Base-by-base conservation (phyloP, 2,888 invertebrate genomes). In the Hedya salicella region DNA sequence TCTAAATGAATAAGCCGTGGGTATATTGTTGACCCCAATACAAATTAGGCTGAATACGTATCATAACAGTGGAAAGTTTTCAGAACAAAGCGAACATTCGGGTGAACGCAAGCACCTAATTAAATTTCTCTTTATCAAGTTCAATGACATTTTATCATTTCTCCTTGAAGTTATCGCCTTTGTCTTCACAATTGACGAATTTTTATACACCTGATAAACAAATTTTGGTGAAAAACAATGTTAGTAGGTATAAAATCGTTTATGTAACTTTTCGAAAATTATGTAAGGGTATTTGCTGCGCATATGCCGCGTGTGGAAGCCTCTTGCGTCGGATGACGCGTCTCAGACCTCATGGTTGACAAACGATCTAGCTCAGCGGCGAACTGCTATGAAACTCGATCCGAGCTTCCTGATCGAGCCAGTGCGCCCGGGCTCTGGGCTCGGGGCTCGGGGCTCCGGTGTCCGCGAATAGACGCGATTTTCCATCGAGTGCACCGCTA, bases 61-160 rank as follows among this genome's bases (percentile, higher is more conserved):
- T 54, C 53, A 66, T 60, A 65, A 64, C 61, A 60, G 68, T 67
- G 69, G 68, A 70, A 71, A 68, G 54, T 71, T 73, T 71, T 69
- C 40, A 67, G 62, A 68, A 65, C 60, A 64, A 67, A 63, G 53
- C 53, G 32, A 54, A 39, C 59, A 53, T 61, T 66, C 59, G 60
- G 60, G 61, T 57, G 40, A 50, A 62, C 69, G 69, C 67, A 59
- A 67, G 67, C 59, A 32, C 66, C 68, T 62, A 69, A 72, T 75
- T 73, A 68, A 80, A 80, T 80, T 81, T 80, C 72, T 78, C 75
- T 80, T 84, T 86, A 86, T 86, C 83, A 86, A 86, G 91, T 89
- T 90, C 88, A 86, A 77, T 81, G 86, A 87, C 89, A 79, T 75
- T 80, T 88, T 86, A 91, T 90, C 89, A 75, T 75, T 78, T 88